Evolutionary conservation across 2,797 vertebrate species (phyloP).

Genomic region (Rhyacichthys aspro): DNA sequence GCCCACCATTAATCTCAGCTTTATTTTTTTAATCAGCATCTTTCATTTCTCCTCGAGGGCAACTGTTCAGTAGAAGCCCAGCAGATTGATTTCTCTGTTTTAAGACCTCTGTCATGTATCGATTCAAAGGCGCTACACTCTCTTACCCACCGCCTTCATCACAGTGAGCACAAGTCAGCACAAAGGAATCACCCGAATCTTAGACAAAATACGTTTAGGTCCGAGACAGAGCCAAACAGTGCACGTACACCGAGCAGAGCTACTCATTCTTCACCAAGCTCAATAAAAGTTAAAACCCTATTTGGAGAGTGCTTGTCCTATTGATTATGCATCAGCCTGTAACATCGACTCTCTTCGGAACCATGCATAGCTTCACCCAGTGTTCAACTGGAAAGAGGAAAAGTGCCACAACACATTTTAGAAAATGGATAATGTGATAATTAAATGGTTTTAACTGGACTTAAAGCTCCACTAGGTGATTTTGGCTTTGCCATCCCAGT

Average conservation of each 20-base stretch:
- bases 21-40: conserved; percentile 43
- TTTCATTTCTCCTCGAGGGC: conserved; percentile 34
- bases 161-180: conserved; percentile 36
- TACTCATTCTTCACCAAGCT: conserved; percentile 48
- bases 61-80: conserved; percentile 12
- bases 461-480: too few species aligned
- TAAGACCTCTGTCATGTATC: conserved; percentile 41
- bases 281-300: conserved; percentile 65
- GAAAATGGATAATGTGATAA: conserved; percentile 33
- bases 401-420: conserved; percentile 22
- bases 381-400: conserved; percentile 2
- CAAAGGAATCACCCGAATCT: conserved; percentile 22
- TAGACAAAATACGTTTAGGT: conserved; percentile 30
- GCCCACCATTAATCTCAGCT: conserved; percentile 4
- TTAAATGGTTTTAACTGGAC: conserved; percentile 12
- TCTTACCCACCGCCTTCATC: conserved; percentile 32
- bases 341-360: conserved; percentile 54
- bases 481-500: too few species aligned
- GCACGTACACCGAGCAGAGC: conserved; percentile 15
- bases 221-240: conserved; percentile 7
- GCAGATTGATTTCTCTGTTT: conserved; percentile 44
- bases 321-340: conserved; percentile 71
- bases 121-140: conserved; percentile 24
- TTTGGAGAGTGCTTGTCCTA: conserved; percentile 70
- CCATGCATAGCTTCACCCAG: conserved; percentile 23